Percentiles rank a stretch among this genome's conserved stretches.
phyloP scores from a whole-genome alignment of 2,797 vertebrate genomes.

The Alosa sapidissima region DNA sequence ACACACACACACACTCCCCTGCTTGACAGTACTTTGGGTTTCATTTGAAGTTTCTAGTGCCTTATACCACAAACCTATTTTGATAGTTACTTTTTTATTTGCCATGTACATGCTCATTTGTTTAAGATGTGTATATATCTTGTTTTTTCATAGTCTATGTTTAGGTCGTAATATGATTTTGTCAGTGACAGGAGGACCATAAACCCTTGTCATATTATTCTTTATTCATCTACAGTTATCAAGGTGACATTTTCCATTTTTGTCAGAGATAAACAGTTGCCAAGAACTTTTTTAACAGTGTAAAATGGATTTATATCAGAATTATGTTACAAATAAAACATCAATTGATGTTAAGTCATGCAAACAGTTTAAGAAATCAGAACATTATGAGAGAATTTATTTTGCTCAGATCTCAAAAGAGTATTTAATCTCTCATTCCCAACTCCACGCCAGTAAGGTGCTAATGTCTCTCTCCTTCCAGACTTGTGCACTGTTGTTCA shows the following conservation, averaged over 20 bases:
- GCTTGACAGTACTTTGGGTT: conserved; percentile 16
- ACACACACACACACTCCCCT: neutral
- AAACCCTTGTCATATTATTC: neutral
- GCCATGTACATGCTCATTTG: conserved; percentile 8
- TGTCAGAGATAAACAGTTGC: neutral
- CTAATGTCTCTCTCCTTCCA: conserved; percentile 14
- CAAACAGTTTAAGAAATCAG: neutral
- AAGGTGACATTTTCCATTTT: neutral
- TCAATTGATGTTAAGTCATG: neutral
- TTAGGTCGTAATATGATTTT: neutral
- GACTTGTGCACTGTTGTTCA: neutral
- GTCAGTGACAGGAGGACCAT: conserved; percentile 12
- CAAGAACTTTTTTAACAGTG: conserved; percentile 22
- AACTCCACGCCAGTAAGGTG: neutral
- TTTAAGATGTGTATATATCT: neutral
- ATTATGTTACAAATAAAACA: conserved; percentile 12
- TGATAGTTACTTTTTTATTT: conserved; percentile 23
- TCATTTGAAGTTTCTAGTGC: conserved; percentile 16
- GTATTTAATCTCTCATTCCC: neutral
- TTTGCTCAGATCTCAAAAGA: neutral
- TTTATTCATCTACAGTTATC: conserved; percentile 2
- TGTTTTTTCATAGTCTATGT: conserved; percentile 6
- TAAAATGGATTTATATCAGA: conserved; percentile 12
- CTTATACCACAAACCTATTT: conserved; percentile 21
- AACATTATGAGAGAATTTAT: neutral